phyloP scores from a whole-genome alignment of 1,140 invertebrate species.

The Chrysomallon squamiferum region DNA sequence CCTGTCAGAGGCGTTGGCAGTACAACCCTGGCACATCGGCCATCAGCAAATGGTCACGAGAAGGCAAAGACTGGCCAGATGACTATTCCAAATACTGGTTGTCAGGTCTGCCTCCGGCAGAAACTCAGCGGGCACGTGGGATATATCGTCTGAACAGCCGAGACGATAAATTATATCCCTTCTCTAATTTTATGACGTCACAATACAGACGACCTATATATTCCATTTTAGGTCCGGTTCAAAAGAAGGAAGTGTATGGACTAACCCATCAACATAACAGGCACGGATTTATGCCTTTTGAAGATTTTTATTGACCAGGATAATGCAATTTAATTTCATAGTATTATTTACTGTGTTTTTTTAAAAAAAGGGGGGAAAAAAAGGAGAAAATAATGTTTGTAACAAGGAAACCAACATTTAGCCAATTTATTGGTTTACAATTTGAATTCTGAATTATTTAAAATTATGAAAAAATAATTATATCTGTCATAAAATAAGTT shows the following conservation, averaged over 20 bases:
- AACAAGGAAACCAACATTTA: too few relatives aligned
- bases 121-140: conserved; percentile 46
- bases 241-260: conserved; percentile 48
- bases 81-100: conserved; percentile 23
- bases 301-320: conserved; percentile 57
- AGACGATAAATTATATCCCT: conserved; percentile 52
- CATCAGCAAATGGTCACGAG: conserved; percentile 41
- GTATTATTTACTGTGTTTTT: too few relatives aligned
- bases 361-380: too few relatives aligned
- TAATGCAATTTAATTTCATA: too few relatives aligned
- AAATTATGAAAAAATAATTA: too few relatives aligned
- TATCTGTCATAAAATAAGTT: too few relatives aligned
- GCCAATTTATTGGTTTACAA: too few relatives aligned
- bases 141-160: conserved; percentile 43
- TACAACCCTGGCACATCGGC: conserved; percentile 45
- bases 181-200: conserved; percentile 58
- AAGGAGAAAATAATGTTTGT: too few relatives aligned
- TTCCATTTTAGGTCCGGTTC: conserved; percentile 53
- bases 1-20: conserved; percentile 47
- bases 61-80: conserved; percentile 54
- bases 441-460: too few relatives aligned
- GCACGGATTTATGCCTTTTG: conserved; percentile 59
- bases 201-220: conserved; percentile 54
- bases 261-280: conserved; percentile 55
- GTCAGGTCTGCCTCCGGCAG: conserved; percentile 39